Conservation (phyloP, 1,140 invertebrate genomes). For the Lasaia peninsularis region DNA sequence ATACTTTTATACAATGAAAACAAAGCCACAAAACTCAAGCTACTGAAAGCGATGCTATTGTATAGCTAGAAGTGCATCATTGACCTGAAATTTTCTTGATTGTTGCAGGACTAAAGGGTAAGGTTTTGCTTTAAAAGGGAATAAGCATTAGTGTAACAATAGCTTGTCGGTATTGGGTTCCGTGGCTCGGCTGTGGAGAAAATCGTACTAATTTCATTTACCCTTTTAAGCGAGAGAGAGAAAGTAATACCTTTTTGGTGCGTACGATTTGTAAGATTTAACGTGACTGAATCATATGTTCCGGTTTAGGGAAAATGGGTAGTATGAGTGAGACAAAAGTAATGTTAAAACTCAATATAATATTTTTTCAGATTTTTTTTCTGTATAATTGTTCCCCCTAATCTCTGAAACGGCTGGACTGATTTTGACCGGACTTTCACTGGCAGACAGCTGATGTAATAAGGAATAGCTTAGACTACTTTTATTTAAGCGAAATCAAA, state of each 20-base stretch:
- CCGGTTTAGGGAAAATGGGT: no score
- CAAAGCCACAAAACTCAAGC: no score
- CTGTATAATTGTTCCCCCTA: no score
- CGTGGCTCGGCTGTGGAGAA: slow-evolving; percentile 43
- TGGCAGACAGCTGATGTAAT: no score
- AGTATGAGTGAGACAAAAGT: no score
- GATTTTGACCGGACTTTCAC: no score
- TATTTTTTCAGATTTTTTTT: no score
- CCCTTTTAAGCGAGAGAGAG: slow-evolving; percentile 29
- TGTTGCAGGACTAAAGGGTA: slow-evolving; percentile 36
- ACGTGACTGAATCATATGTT: background rate
- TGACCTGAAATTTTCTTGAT: background rate
- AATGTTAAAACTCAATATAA: no score
- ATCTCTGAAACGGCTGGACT: no score
- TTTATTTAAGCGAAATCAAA: no score
- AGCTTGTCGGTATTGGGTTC: slow-evolving; percentile 41
- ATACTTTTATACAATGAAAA: no score
- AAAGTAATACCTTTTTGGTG: background rate
- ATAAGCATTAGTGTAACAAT: slow-evolving; percentile 54
- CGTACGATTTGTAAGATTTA: background rate
- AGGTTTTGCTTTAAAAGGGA: slow-evolving; percentile 56
- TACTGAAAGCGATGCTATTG: background rate
- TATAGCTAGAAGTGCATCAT: background rate
- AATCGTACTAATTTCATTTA: slow-evolving; percentile 42
- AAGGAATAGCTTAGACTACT: no score